These are phyloP conservation scores for Probaryconus sp. DNA, from an alignment of 1,140 invertebrate species.

Conservation along the genomic window DNA sequence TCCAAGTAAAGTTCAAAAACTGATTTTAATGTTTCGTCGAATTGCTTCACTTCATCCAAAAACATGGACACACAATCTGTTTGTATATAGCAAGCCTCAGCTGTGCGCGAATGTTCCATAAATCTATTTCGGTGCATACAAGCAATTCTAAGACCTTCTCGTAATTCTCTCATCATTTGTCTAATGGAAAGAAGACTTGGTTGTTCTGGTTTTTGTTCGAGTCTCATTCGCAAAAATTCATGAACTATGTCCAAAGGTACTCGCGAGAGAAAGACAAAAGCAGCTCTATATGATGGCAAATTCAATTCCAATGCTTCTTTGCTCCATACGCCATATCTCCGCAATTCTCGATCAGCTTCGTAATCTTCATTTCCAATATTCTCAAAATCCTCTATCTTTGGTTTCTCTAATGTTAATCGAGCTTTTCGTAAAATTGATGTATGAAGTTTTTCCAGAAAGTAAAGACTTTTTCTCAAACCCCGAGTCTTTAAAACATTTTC, in stretches of 20 bases:
- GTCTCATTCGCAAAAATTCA: conserved; percentile 88
- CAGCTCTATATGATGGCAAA: conserved; percentile 88
- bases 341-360: conserved; percentile 78
- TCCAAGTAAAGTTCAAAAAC: conserved; percentile 87
- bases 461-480: conserved; percentile 87
- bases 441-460: conserved; percentile 86
- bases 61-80: conserved; percentile 76
- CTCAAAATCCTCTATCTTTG: conserved; percentile 67
- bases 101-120: conserved; percentile 83
- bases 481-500: conserved; percentile 91
- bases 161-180: conserved; percentile 92
- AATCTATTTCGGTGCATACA: conserved; percentile 87
- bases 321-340: conserved; percentile 87
- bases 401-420: conserved; percentile 83
- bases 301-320: conserved; percentile 85
- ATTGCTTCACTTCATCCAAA: conserved; percentile 82
- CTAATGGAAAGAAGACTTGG: conserved; percentile 91
- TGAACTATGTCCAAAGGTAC: conserved; percentile 91
- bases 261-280: conserved; percentile 89
- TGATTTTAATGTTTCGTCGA: conserved; percentile 87
- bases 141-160: conserved; percentile 89
- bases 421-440: conserved; percentile 83
- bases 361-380: conserved; percentile 73
- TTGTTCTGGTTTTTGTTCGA: conserved; percentile 89
- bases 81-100: conserved; percentile 79